Evolutionary conservation across 1,140 invertebrate species (phyloP).

Genomic region (Ruditapes philippinarum): DNA sequence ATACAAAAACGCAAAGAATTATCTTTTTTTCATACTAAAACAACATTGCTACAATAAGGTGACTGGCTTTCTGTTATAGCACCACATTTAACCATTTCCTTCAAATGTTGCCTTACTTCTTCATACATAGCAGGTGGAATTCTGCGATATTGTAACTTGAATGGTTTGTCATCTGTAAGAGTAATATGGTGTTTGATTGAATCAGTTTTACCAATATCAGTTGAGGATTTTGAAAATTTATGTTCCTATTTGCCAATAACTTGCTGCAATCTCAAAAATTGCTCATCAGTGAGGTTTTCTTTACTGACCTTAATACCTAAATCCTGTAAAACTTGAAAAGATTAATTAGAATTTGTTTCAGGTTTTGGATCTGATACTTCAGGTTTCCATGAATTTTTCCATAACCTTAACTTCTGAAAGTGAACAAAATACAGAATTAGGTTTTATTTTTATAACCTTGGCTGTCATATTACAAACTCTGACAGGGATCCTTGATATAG

Average conservation of each 20-base stretch:
- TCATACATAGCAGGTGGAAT: too few species aligned
- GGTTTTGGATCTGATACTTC: not conserved
- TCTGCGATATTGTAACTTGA: too few species aligned
- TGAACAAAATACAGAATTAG: slow-evolving; percentile 5
- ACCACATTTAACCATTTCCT: not conserved
- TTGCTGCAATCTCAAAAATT: not conserved
- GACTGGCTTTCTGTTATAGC: not conserved
- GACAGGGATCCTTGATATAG: slow-evolving; percentile 12
- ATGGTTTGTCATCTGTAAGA: too few species aligned
- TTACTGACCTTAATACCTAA: not conserved
- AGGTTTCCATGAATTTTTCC: not conserved
- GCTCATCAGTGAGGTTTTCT: not conserved
- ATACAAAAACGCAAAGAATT: not conserved
- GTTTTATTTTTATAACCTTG: not conserved
- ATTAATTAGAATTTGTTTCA: not conserved
- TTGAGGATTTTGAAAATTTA: too few species aligned
- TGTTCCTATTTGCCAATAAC: too few species aligned
- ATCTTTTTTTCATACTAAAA: slow-evolving; percentile 8
- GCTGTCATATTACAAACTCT: slow-evolving; percentile 12
- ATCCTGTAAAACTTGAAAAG: not conserved
- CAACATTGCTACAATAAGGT: slow-evolving; percentile 18
- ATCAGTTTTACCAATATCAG: too few species aligned
- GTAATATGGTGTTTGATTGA: too few species aligned
- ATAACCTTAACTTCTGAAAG: slow-evolving; percentile 2
- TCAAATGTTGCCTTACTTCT: slow-evolving; percentile 41